These are phyloP conservation scores for Florisuga fusca DNA, from an alignment of 2,797 vertebrate genomes.

Conservation along the genomic window DNA sequence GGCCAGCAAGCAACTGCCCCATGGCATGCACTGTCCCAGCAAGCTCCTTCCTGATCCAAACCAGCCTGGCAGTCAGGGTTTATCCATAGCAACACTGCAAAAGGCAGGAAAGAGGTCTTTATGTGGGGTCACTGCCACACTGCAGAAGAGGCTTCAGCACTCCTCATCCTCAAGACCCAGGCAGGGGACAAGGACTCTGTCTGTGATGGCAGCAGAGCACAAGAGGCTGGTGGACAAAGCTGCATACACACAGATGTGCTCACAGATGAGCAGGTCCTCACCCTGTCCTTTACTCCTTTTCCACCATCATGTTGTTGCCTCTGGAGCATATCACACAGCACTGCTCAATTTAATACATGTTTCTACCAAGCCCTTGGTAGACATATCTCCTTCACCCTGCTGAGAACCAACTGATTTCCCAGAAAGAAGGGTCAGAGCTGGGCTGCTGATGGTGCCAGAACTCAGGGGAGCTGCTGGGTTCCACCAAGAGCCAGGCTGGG, in stretches of 20 bases:
- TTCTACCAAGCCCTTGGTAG: neutral
- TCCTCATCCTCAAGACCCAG: neutral
- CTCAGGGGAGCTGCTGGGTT: neutral
- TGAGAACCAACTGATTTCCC: neutral
- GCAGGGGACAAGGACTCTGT: fast-evolving
- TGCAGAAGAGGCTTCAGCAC: neutral
- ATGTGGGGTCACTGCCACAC: neutral
- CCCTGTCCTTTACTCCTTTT: neutral
- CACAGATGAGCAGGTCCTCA: neutral
- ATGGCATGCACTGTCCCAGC: neutral
- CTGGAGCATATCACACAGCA: neutral
- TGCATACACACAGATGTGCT: too few species aligned
- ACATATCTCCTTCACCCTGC: neutral
- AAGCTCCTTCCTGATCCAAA: neutral
- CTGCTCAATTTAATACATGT: fast-evolving
- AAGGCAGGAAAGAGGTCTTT: constrained; percentile 21
- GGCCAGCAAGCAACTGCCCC: neutral
- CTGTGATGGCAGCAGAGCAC: neutral
- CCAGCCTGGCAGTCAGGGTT: neutral
- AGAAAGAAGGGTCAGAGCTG: neutral
- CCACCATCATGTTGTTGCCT: neutral
- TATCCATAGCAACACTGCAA: constrained; percentile 28
- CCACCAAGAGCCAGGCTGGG: neutral
- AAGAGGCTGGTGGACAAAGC: neutral
- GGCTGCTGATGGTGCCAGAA: neutral